phyloP scores from a whole-genome alignment of 2,113 vertebrate genomes.

The Phasianus colchicus region DNA sequence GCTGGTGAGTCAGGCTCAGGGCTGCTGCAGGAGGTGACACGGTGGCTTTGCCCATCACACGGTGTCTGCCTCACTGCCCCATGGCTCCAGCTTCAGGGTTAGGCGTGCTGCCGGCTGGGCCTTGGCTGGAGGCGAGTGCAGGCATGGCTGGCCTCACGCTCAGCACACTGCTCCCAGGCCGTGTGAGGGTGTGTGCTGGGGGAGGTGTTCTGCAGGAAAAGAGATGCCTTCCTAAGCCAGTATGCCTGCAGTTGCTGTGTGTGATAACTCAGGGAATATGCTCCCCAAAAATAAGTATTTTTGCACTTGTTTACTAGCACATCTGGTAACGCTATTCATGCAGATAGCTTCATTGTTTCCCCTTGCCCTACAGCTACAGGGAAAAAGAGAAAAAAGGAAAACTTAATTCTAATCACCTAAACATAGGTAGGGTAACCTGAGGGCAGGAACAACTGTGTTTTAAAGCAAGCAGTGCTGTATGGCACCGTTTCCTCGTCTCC shows the following conservation, averaged over 20 bases:
- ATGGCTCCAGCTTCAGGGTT: neutral
- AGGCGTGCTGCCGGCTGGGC: neutral
- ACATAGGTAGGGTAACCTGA: constrained; percentile 13
- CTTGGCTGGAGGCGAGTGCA: neutral
- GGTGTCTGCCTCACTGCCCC: neutral
- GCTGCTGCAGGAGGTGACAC: neutral
- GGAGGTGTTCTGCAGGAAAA: neutral
- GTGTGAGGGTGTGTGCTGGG: neutral
- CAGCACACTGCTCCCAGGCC: too few relatives aligned
- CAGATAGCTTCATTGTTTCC: constrained; percentile 13
- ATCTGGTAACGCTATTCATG: constrained; percentile 16
- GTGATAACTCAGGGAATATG: neutral
- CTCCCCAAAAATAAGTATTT: constrained; percentile 22
- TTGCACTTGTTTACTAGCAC: constrained; percentile 51
- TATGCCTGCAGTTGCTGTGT: neutral
- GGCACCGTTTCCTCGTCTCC: neutral
- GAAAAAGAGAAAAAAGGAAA: constrained; percentile 28
- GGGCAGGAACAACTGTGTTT: neutral
- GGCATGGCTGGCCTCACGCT: neutral
- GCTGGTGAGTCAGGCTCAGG: rapidly evolving
- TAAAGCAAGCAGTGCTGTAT: neutral
- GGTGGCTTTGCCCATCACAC: neutral
- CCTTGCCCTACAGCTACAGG: constrained; percentile 33
- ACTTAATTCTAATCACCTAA: neutral
- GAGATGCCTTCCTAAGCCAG: neutral